A percentile compares a stretch with the other conserved stretches of the same genome.
Evolutionary conservation across 2,113 vertebrate species (phyloP).

Genomic region (Pholis gunnellus): DNA sequence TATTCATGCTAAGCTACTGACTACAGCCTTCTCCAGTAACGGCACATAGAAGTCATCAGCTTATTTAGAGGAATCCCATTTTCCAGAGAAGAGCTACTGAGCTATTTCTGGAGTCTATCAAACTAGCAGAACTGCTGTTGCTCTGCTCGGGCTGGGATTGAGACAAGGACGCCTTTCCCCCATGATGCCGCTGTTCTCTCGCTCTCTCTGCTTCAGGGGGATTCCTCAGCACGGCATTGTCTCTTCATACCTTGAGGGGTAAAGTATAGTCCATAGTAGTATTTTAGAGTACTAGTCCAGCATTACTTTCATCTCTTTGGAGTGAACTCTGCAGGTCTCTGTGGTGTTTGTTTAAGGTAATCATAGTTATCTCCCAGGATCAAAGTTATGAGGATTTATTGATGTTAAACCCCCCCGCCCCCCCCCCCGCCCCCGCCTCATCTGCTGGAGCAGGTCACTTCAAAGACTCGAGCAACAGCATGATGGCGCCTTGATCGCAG

Average conservation of each 20-base stretch:
- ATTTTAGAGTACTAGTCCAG: no score
- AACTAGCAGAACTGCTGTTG: constrained; percentile 40
- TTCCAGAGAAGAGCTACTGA: constrained; percentile 60
- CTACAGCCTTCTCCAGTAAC: background rate
- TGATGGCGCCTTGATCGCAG: constrained; percentile 35
- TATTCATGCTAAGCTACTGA: background rate
- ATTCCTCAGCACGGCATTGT: background rate
- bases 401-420: no score
- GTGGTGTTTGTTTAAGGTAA: no score
- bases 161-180: constrained; percentile 28
- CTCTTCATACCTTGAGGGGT: constrained; percentile 1
- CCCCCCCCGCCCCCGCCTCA: constrained; percentile 15
- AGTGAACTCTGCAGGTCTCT: no score
- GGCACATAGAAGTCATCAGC: constrained; percentile 20
- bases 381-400: constrained; percentile 43
- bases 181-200: constrained; percentile 12
- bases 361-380: constrained; percentile 8
- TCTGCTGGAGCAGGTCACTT: constrained; percentile 13
- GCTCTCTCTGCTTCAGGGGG: background rate
- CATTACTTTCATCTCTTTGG: no score
- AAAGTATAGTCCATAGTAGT: no score
- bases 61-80: constrained; percentile 68
- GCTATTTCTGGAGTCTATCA: constrained; percentile 57
- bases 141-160: constrained; percentile 1
- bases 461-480: background rate